These are phyloP conservation scores for Chironomus riparius DNA, from an alignment of 2,888 invertebrate species.

Conservation along the genomic window DNA sequence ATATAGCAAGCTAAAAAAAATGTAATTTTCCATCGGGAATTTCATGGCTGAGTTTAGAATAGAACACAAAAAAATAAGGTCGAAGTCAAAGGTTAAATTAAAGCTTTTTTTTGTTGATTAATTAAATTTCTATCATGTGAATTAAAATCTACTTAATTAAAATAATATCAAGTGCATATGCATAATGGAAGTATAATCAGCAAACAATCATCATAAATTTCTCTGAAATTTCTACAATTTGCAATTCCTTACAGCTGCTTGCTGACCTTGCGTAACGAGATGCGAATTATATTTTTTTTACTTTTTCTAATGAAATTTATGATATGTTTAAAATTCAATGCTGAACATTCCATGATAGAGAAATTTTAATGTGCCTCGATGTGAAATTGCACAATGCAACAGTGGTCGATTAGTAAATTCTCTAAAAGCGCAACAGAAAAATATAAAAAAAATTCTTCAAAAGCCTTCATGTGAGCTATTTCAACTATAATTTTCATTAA, in stretches of 20 bases:
- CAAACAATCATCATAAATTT: not conserved
- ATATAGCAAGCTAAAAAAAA: not conserved
- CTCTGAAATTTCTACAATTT: not conserved
- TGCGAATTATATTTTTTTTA: too few species aligned
- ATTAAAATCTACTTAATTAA: not conserved
- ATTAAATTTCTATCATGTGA: not conserved
- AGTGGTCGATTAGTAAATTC: not conserved
- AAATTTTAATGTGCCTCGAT: too few species aligned
- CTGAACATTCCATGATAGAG: too few species aligned
- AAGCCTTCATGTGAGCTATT: not conserved
- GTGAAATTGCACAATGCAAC: too few species aligned
- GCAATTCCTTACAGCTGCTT: not conserved
- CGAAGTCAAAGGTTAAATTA: not conserved
- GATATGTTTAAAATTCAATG: not conserved
- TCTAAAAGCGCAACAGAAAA: not conserved
- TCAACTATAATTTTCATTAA: conserved; percentile 13
- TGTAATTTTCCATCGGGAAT: conserved; percentile 4
- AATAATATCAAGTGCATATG: not conserved
- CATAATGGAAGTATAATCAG: conserved; percentile 4
- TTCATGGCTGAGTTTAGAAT: conserved; percentile 3
- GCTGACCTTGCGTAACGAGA: not conserved
- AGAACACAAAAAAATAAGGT: not conserved
- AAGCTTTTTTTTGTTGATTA: not conserved
- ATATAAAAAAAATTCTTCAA: not conserved
- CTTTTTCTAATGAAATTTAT: conserved; percentile 6